Conservation (phyloP, 1,140 invertebrate genomes). For the Wasmannia auropunctata region DNA sequence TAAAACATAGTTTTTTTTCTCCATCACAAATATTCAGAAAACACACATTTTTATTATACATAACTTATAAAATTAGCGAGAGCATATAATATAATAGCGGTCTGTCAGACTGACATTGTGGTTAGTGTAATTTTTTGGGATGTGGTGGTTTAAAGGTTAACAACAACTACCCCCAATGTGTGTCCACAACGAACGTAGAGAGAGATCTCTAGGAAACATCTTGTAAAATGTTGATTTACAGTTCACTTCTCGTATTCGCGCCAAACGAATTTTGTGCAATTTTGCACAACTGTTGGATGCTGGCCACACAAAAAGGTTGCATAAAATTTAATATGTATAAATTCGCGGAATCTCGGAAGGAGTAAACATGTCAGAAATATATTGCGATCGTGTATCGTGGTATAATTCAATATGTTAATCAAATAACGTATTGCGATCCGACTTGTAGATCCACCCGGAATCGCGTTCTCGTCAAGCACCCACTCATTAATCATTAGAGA, state of each 20-base stretch:
- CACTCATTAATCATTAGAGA: neutral
- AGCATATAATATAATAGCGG: no score
- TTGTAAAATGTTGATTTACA: neutral
- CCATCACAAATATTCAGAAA: no score
- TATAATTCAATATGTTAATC: slow-evolving; percentile 10
- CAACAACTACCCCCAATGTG: neutral
- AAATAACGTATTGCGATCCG: neutral
- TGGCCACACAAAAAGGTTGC: neutral
- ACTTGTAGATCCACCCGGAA: neutral
- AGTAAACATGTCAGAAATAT: neutral
- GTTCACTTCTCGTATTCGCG: neutral
- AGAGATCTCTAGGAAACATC: neutral
- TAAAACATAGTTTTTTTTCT: no score
- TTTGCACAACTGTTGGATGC: neutral
- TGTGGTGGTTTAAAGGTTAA: no score
- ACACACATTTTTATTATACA: no score
- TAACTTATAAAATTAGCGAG: no score
- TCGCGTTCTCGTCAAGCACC: neutral
- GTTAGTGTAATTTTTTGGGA: no score
- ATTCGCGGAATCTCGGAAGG: neutral
- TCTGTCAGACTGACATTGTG: no score
- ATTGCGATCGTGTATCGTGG: neutral
- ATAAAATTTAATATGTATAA: slow-evolving; percentile 12
- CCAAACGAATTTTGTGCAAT: neutral
- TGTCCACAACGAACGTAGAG: neutral